Evolutionary conservation across 1,140 invertebrate genomes (phyloP), one percentile per base, ranked within the genome.

Genomic region (Acyrthosiphon pisum): DNA sequence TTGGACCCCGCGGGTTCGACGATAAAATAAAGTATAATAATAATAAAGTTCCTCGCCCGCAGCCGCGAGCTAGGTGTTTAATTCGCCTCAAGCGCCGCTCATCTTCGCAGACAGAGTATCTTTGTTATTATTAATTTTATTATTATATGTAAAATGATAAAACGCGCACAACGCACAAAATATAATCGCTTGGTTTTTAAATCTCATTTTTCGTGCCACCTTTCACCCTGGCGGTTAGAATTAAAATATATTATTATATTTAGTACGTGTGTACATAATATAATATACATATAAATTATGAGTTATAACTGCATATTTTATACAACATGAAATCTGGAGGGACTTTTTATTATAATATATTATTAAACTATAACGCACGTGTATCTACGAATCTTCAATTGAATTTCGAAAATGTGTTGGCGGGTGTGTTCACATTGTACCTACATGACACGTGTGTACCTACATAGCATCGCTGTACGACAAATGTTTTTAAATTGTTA

Each of bases 401-500:
- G 22, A 37, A 37, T 84, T 68, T 68, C 0, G 44, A 84, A 44
- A 84, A 41, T 44, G 9, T 11, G 2, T 9, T 8, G 44, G 22
- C 41, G 4, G 7, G 37, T 11, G 37, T 84, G 76, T 35, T 41
- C 4, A 41, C 41, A 41, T 3, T 41, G n/a, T 81, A 7, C n/a
- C n/a, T n/a, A n/a, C 41, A 26, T 44, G 37, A 0, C 9, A 44
- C 22, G 30, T 84, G 9, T 26, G 20, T 41, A 46, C 41, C 41
- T 41, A 41, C 23, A 46, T 46, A 86, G 41, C 41, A 86, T 86
- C 83, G n/a, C 30, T n/a, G 20, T 53, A 46, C 23, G 3, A 86
- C 22, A 44, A 87, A n/a, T 87, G 44, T 48, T 87, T 48, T 48
- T 22, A 87, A 87, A 48, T 87, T 48, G 46, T 87, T 87, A 87